Evolutionary conservation across 2,797 vertebrate species (phyloP).

Genomic region (Leptoclinus maculatus): DNA sequence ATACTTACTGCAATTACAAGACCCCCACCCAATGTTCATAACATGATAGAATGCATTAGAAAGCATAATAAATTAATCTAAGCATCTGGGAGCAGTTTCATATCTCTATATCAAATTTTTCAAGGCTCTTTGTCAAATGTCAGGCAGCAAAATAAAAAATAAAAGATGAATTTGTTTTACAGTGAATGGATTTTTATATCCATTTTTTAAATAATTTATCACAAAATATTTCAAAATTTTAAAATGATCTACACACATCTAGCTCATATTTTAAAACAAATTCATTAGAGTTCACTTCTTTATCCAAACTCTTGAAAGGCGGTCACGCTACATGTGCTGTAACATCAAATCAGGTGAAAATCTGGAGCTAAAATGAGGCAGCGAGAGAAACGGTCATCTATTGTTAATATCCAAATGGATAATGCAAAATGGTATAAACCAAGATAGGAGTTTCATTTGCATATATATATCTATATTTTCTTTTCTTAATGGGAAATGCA

Average conservation of each 20-base stretch:
- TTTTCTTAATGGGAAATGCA: constrained; percentile 89
- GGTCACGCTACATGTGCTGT: constrained; percentile 8
- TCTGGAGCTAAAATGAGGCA: constrained; percentile 40
- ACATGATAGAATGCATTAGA: not conserved
- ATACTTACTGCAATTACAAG: not conserved
- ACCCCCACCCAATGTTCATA: not conserved
- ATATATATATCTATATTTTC: constrained; percentile 88
- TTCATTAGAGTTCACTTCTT: constrained; percentile 14
- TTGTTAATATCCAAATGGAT: constrained; percentile 82
- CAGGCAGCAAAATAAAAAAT: constrained; percentile 1
- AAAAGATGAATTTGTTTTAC: constrained; percentile 3
- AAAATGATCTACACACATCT: constrained; percentile 11
- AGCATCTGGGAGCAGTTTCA: not conserved
- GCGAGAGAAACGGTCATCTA: constrained; percentile 77
- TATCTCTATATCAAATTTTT: not conserved
- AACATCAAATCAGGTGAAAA: constrained; percentile 67
- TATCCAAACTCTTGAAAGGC: constrained; percentile 28
- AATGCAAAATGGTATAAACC: constrained; percentile 78
- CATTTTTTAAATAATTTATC: not conserved
- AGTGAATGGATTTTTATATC: not conserved
- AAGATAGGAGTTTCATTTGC: constrained; percentile 83
- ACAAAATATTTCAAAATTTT: constrained; percentile 21
- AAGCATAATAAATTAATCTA: not conserved
- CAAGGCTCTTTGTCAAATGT: constrained; percentile 1
- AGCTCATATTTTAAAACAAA: not conserved